Evolutionary conservation across 2,113 vertebrate species (phyloP).

Genomic region (Pluvialis apricaria): DNA sequence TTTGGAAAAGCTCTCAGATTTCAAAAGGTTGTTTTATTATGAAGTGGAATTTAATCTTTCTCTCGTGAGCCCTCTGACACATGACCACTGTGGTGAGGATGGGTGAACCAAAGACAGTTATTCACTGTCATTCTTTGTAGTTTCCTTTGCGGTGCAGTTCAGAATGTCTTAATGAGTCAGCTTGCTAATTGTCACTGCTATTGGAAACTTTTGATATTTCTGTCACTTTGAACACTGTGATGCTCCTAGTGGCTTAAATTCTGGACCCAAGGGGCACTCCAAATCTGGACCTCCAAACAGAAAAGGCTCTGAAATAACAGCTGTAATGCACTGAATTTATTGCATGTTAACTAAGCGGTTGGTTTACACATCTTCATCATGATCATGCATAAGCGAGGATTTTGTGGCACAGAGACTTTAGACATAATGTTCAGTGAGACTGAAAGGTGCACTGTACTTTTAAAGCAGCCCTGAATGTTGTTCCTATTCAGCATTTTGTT

Average conservation of each 20-base stretch:
- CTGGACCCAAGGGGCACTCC: not conserved
- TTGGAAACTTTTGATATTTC: not conserved
- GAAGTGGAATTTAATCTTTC: not conserved
- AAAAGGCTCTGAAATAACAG: not conserved
- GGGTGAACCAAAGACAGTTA: not conserved
- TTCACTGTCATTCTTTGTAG: not conserved
- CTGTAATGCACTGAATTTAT: not conserved
- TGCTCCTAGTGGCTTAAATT: not conserved
- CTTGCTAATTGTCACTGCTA: not conserved
- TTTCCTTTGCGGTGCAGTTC: not conserved
- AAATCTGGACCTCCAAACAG: not conserved
- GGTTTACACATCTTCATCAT: not conserved
- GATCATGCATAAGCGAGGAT: not conserved
- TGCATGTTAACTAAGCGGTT: not conserved
- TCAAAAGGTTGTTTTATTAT: not conserved
- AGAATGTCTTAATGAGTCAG: not conserved
- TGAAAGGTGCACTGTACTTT: not conserved
- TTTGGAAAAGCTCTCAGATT: not conserved
- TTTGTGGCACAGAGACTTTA: not conserved
- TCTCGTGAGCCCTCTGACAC: not conserved
- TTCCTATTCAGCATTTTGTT: not conserved
- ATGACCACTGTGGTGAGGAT: not conserved
- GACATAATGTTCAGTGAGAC: not conserved
- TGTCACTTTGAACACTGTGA: not conserved
- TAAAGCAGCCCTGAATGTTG: not conserved